Percentiles rank a stretch among this genome's conserved stretches.
Conservation (phyloP, 2,797 vertebrate species). For the Eutrigla gurnardus region DNA sequence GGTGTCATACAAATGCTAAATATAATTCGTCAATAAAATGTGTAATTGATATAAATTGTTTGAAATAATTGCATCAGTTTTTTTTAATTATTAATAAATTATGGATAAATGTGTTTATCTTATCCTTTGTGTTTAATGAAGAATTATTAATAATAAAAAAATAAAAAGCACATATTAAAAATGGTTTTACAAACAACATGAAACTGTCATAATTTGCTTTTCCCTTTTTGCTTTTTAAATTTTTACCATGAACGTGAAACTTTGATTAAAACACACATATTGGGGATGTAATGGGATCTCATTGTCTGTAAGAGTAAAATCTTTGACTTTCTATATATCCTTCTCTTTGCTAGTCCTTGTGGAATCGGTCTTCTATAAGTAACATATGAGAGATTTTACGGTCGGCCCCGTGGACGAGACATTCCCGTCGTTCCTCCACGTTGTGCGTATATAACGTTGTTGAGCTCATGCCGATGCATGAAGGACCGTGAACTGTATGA, state of each 20-base stretch:
- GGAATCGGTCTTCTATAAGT: neutral
- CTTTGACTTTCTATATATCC: neutral
- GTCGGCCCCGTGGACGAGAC: slow-evolving; percentile 16
- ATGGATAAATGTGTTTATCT: too few species aligned
- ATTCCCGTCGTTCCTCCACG: slow-evolving; percentile 15
- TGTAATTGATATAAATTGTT: neutral
- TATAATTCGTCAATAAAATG: neutral
- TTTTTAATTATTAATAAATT: too few species aligned
- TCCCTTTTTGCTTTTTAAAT: neutral
- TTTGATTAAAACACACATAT: neutral
- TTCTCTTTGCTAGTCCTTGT: neutral
- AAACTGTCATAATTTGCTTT: neutral
- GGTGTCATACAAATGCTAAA: neutral
- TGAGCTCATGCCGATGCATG: slow-evolving; percentile 11
- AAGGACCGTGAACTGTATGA: slow-evolving; percentile 31
- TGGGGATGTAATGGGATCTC: neutral
- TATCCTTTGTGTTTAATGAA: too few species aligned
- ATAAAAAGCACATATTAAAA: neutral
- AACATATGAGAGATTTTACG: neutral
- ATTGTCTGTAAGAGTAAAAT: neutral
- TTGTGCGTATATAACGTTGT: slow-evolving; percentile 19
- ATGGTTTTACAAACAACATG: neutral
- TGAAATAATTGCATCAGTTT: neutral
- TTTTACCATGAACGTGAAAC: neutral
- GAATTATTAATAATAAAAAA: neutral